phyloP scores from a whole-genome alignment of 2,888 invertebrate genomes.

The Agriotes lineatus region DNA sequence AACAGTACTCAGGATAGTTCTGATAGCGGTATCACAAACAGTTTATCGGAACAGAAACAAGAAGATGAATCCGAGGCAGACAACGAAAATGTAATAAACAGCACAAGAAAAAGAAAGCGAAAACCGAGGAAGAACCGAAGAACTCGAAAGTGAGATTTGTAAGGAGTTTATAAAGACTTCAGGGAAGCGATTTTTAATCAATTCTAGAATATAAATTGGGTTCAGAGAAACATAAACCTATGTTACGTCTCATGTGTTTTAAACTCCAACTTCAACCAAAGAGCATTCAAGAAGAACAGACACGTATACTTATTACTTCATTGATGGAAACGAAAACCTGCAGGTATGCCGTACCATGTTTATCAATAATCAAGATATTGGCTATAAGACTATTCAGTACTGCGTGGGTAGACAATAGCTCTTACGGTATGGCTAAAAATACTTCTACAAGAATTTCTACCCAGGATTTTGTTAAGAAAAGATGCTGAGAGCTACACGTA shows the following conservation, averaged over 20 bases:
- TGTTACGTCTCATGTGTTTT: not conserved
- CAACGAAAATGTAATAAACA: not conserved
- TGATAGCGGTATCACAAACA: not conserved
- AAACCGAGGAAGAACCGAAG: not conserved
- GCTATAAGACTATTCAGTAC: constrained; percentile 4
- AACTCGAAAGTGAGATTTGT: constrained; percentile 21
- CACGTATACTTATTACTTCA: constrained; percentile 11
- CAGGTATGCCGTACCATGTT: not conserved
- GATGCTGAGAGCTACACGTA: constrained; percentile 21
- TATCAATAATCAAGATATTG: constrained; percentile 1
- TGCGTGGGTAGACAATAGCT: constrained; percentile 26
- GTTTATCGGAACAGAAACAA: not conserved
- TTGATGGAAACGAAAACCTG: constrained; percentile 24
- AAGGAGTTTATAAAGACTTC: not conserved
- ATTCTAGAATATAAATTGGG: not conserved
- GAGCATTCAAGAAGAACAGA: not conserved
- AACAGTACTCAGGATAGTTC: not conserved
- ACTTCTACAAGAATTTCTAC: constrained; percentile 16
- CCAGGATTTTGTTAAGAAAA: constrained; percentile 22
- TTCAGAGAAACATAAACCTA: constrained; percentile 3
- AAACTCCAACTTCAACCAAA: not conserved
- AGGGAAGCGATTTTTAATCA: constrained; percentile 6
- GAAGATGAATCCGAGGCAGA: no score
- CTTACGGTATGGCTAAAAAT: constrained; percentile 32
- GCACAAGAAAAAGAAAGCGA: not conserved